Percentiles rank a stretch among this genome's conserved stretches.
These are phyloP conservation scores for Lepilemur septentrionalis DNA, from an alignment of 2,797 vertebrate species.

Conservation along the genomic window DNA sequence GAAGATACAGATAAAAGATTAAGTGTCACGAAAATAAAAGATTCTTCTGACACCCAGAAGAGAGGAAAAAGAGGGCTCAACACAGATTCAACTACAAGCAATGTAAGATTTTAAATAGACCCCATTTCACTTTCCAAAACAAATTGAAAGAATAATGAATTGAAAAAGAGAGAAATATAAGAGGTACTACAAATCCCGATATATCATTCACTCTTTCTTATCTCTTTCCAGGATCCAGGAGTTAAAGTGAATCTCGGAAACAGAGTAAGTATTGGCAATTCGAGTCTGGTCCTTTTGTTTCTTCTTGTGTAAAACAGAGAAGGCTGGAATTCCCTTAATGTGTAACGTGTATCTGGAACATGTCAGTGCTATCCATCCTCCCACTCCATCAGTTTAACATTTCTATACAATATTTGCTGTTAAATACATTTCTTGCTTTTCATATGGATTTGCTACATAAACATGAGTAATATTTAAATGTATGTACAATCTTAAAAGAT, in stretches of 20 bases:
- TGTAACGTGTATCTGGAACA: not conserved
- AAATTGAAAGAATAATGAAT: not conserved
- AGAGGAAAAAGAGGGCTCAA: not conserved
- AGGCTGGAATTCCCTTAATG: not conserved
- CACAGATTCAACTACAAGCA: not conserved
- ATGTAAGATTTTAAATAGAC: not conserved
- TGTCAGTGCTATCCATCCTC: not conserved
- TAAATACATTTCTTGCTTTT: constrained; percentile 25
- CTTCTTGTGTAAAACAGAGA: not conserved
- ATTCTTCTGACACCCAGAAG: not conserved
- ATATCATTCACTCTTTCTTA: not conserved
- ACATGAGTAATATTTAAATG: not conserved
- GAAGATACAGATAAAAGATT: not conserved
- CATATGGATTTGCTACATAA: not conserved
- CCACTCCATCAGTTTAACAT: not conserved
- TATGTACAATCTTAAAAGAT: not conserved
- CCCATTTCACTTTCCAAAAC: not conserved
- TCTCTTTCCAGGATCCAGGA: not conserved
- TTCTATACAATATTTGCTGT: not conserved
- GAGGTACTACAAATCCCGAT: not conserved
- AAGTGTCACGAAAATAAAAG: not conserved
- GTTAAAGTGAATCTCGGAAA: not conserved
- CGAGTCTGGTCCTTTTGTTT: not conserved
- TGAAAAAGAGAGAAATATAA: not conserved
- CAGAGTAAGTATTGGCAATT: not conserved